Percentiles rank a stretch among this genome's conserved stretches.
Evolutionary conservation across 2,888 invertebrate species (phyloP).

Genomic region (Ganaspis brasiliensis): DNA sequence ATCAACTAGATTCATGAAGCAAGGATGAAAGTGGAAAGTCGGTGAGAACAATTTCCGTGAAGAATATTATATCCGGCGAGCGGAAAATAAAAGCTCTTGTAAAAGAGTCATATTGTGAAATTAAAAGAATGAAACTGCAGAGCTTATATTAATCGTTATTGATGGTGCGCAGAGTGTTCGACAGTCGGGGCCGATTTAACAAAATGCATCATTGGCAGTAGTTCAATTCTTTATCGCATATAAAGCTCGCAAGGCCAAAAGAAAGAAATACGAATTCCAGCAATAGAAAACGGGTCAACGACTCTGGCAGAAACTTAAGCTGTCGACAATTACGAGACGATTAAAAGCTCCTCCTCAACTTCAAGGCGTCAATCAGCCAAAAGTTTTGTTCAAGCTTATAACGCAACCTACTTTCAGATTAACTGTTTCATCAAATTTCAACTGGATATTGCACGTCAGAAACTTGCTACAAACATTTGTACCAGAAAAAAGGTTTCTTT

Average conservation of each 20-base stretch:
- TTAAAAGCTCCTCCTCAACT: slow-evolving; percentile 30
- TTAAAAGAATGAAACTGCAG: neutral
- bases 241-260: neutral
- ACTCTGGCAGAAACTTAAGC: slow-evolving; percentile 26
- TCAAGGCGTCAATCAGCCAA: slow-evolving; percentile 30
- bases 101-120: neutral
- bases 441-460: neutral
- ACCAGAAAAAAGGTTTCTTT: neutral
- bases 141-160: neutral
- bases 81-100: neutral
- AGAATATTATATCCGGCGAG: neutral
- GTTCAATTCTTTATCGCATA: neutral
- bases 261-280: slow-evolving; percentile 12
- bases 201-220: slow-evolving; percentile 8
- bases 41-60: neutral
- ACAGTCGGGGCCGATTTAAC: neutral
- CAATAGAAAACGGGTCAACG: slow-evolving; percentile 26
- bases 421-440: neutral
- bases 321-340: slow-evolving; percentile 39
- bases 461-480: no score
- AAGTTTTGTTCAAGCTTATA: slow-evolving; percentile 17
- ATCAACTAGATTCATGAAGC: neutral
- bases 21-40: neutral
- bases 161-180: neutral
- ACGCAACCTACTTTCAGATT: neutral